Base-by-base conservation (phyloP, 2,113 vertebrate species). In the Rana temporaria region DNA sequence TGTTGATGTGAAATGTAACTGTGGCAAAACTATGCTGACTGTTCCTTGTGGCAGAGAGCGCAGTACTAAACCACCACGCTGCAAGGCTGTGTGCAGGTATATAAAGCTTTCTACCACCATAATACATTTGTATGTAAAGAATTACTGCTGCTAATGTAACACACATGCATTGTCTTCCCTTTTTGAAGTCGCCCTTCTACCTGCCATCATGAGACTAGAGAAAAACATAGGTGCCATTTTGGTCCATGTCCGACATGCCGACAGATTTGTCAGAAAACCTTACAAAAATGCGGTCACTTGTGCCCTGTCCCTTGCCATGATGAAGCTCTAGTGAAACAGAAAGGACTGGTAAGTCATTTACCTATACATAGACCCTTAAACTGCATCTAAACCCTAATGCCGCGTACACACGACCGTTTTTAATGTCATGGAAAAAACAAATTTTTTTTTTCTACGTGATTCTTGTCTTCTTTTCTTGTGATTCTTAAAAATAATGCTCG, bases 31-130 rank as follows among this genome's bases (percentile, higher is more conserved):
- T 16, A 88, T 91, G 65, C 89, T 96, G 57, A 94, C 90, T 62
- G 95, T 96, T 16, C 95, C 95, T 19, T 97, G 96, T 89, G 96
- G 96, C 53, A 89, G 96, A 87, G 96, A 97, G 85, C 92, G 92
- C 1, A 96, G 90, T 84, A 97, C 96, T 71, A 95, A 89, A 84
- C 93, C 96, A 30, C 96, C 95, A 6, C 94, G 85, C 16, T 97
- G 96, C 85, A 96, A 91, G 85, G 92, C 95, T 56, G 85, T 92
- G 0, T 97, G 96, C 92, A 94, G 94, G 96, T 96, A 78, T 80
- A 91, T 92, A 52, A 11, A 14, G 2, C 1, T 48, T 2, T 48
- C 14, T 48, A 2, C 9, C 12, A 1, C 9, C 1, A 14, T 14
- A 48, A 12, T 9, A 48, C 42, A 12, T 48, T 48, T 48, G 9